A percentile compares a stretch with the other conserved stretches of the same genome.
These are phyloP conservation scores for Drosophila elegans DNA, from an alignment of 1,140 invertebrate species.

Conservation along the genomic window DNA sequence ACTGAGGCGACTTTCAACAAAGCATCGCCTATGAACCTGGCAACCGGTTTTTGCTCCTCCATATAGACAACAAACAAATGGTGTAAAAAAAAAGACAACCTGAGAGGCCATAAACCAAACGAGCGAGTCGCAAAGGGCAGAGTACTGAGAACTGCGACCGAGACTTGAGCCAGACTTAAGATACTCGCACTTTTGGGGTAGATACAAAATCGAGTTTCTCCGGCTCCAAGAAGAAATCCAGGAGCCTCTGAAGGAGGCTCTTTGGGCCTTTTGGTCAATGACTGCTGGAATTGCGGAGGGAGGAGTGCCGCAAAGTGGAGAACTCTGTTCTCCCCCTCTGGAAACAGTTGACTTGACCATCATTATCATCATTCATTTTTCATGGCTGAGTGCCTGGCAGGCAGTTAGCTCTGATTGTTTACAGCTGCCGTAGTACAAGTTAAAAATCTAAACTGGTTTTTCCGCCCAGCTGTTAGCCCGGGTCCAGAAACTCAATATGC, in stretches of 20 bases:
- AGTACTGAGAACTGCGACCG: conserved; percentile 21
- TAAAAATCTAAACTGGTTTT: conserved; percentile 64
- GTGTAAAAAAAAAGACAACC: conserved; percentile 49
- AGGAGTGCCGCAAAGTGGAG: background rate
- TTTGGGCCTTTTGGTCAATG: conserved; percentile 48
- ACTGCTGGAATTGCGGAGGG: conserved; percentile 25
- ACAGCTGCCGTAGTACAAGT: conserved; percentile 72
- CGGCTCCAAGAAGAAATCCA: conserved; percentile 36
- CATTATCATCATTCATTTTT: conserved; percentile 83
- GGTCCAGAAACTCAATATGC: conserved; percentile 78
- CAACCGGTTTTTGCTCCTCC: conserved; percentile 51
- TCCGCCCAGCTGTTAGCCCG: conserved; percentile 62
- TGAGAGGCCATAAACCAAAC: conserved; percentile 73
- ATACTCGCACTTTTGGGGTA: conserved; percentile 61
- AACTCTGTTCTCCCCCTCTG: conserved; percentile 3
- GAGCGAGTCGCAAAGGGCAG: conserved; percentile 57
- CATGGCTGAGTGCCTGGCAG: conserved; percentile 81
- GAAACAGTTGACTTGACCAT: conserved; percentile 49
- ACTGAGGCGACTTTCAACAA: conserved; percentile 35
- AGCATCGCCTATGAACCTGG: conserved; percentile 59
- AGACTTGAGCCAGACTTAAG: conserved; percentile 36
- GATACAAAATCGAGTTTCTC: conserved; percentile 58
- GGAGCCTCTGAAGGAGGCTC: conserved; percentile 22
- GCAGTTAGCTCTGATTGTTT: conserved; percentile 82
- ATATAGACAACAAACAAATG: conserved; percentile 69